Evolutionary conservation across 1,140 invertebrate genomes (phyloP).

Genomic region (Drosophila malerkotliana): DNA sequence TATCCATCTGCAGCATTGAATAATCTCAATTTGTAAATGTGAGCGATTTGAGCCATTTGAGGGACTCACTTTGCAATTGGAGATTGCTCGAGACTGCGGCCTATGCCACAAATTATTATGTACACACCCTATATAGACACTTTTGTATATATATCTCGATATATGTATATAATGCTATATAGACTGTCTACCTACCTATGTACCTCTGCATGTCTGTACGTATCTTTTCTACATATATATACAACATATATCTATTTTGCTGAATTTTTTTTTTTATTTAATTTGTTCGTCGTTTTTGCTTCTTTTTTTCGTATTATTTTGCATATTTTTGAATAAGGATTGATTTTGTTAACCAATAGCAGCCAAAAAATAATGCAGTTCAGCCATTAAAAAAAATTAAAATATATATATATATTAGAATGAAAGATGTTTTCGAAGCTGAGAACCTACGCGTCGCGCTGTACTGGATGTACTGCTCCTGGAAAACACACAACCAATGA

Average conservation of each 20-base stretch:
- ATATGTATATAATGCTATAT: conserved; percentile 22
- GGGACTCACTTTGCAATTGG: conserved; percentile 84
- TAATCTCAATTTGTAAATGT: conserved; percentile 84
- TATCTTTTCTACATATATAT: conserved; percentile 6
- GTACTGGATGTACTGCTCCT: neutral
- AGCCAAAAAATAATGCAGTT: neutral
- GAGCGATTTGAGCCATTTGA: conserved; percentile 73
- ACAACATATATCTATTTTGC: conserved; percentile 14
- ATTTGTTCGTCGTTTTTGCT: conserved; percentile 14
- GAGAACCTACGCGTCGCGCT: conserved; percentile 1
- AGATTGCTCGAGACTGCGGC: conserved; percentile 82
- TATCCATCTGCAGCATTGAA: conserved; percentile 75
- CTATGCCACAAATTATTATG: conserved; percentile 75
- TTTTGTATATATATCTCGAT: conserved; percentile 78
- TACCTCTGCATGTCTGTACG: conserved; percentile 33
- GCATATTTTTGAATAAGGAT: conserved; percentile 25
- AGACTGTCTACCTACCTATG: conserved; percentile 16
- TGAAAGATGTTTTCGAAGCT: neutral
- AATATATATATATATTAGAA: neutral
- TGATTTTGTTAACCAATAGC: neutral
- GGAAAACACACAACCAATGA: conserved; percentile 20
- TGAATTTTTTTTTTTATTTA: neutral
- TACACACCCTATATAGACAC: conserved; percentile 30
- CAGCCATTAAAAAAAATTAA: conserved; percentile 27
- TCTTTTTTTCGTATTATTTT: conserved; percentile 36